Base-by-base conservation (phyloP, 2,888 invertebrate species). In the Dicycla oo region DNA sequence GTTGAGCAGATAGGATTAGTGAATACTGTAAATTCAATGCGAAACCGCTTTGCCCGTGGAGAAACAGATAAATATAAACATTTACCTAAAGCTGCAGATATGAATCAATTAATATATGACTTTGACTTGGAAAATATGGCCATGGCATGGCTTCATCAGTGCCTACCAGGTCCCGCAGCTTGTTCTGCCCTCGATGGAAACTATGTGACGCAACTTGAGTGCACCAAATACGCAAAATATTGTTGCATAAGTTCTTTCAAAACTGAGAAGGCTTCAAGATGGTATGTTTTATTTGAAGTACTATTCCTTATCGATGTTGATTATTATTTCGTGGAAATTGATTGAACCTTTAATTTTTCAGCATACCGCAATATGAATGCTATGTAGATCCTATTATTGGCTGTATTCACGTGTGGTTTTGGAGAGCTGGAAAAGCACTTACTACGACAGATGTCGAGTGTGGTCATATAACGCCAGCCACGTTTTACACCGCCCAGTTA, bases 21-120 rank as follows among this genome's bases (percentile, higher is more conserved):
- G 0, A 94, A 93, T 81, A 94, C 93, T 15, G 73, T 95, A 4
- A 96, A 96, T 87, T 89, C 94, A 43, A 95, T 96, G 93, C 89
- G 95, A 43, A 95, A 95, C 86, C 90, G 91, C 45, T 84, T 96
- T n/a, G 95, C 95, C 18, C 89, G 78, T 75, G 94, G 94, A 18
- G 68, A 80, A 67, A 80, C 90, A 23, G 73, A 82, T 0, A 86
- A 86, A 75, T 96, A 95, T 86, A 72, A 81, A 26, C 91, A 93
- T 82, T 89, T 96, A 68, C 94, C 94, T 15, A 80, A 89, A 66
- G 95, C 95, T 45, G 91, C 94, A 34, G 91, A 96, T 78, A 95
- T 96, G 94, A 91, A 92, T 74, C 94, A 95, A 87, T 78, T 96
- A 1, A 89, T 91, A 60, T 96, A 96, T 74, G 94, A 95, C 80